Percentiles rank a stretch among this genome's conserved stretches.
Evolutionary conservation across 2,797 vertebrate species (phyloP).

Genomic region (Rhinophrynus dorsalis): DNA sequence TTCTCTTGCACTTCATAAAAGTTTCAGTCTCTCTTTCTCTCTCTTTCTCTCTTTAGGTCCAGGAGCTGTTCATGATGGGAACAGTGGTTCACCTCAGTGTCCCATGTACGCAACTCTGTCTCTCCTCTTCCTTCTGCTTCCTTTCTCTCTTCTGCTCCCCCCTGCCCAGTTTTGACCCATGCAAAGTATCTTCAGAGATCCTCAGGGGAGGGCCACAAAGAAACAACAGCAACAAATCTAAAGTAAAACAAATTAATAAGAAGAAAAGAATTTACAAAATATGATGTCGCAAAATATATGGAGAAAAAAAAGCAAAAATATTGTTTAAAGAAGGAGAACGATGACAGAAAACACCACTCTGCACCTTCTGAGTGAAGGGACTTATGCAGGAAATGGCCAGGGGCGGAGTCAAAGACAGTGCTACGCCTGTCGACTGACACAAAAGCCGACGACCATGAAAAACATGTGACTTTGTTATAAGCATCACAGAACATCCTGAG

Average conservation of each 20-base stretch:
- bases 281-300: constrained; percentile 39
- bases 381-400: constrained; percentile 34
- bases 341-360: constrained; percentile 25
- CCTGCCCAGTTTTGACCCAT: constrained; percentile 40
- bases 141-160: constrained; percentile 38
- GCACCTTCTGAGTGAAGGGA: constrained; percentile 43
- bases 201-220: constrained; percentile 29
- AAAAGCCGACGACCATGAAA: constrained; percentile 11
- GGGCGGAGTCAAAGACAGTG: constrained; percentile 32
- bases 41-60: constrained; percentile 72
- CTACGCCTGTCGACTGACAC: constrained; percentile 17
- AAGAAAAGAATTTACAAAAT: constrained; percentile 41
- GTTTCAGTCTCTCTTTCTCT: not conserved
- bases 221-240: constrained; percentile 17
- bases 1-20: not conserved
- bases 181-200: not conserved
- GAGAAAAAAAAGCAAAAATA: constrained; percentile 17
- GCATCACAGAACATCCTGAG: constrained; percentile 14
- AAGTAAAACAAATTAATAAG: constrained; percentile 37
- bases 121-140: constrained; percentile 25
- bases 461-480: constrained; percentile 43
- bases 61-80: constrained; percentile 88
- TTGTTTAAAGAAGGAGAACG: constrained; percentile 14
- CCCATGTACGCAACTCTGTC: constrained; percentile 28
- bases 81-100: constrained; percentile 63